Evolutionary conservation across 2,888 invertebrate genomes (phyloP), one percentile per base, ranked within the genome.

Genomic region (Strigamia crassipes): DNA sequence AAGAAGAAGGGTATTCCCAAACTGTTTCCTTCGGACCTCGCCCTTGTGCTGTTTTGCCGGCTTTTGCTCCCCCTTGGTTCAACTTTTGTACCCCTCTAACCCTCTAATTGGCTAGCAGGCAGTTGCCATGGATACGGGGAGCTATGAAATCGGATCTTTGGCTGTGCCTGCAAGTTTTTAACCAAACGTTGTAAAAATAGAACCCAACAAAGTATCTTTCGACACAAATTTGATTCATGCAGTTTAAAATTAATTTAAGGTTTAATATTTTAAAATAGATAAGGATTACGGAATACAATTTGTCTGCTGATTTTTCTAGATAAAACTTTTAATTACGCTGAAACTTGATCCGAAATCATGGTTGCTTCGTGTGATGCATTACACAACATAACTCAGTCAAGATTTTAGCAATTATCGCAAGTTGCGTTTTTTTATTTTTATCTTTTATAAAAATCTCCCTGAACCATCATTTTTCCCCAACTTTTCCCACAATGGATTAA

Each of bases 51-150:
- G 73, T 31, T 73, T 73, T 73, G 73, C 73, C 73, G 73, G 73
- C 73, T 73, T 73, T 73, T 73, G 13, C 27, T 31, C 31, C 31
- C 73, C 73, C 73, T 73, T 73, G 31, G 27, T 73, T 27, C 73
- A 73, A 73, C 73, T 73, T 73, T 73, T 73, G 73, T 73, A 73
- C 73, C 73, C 73, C 73, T 73, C 73, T 73, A 73, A 73, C 73
- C 73, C 73, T 73, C 73, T 73, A 73, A 73, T 73, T 73, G 73
- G 73, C n/a, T 73, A 73, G 73, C 73, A 73, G 12, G 27, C 73
- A 73, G 73, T 73, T 73, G 73, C 73, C 31, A 73, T 73, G 73
- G 73, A 73, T 73, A 73, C 31, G 31, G 73, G 73, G 73, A 31
- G 73, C 73, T 73, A 73, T 73, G 73, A 73, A 73, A 73, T 73